A percentile compares a stretch with the other conserved stretches of the same genome.
phyloP scores from a whole-genome alignment of 1,140 invertebrate genomes.

The Pseudachorutes palmiensis region DNA sequence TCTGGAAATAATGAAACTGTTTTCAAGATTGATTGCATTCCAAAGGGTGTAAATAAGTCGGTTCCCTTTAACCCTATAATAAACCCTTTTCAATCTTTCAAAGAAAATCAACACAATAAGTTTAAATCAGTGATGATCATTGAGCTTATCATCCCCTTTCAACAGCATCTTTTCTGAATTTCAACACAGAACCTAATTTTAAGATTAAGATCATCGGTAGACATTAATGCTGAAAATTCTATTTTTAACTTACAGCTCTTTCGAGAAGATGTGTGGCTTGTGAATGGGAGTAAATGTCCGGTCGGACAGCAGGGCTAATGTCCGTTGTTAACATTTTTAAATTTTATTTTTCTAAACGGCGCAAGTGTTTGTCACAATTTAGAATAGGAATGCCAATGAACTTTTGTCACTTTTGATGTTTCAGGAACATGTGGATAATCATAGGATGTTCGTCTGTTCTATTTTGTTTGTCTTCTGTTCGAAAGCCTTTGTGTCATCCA shows the following conservation, averaged over 20 bases:
- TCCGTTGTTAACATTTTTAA: conserved; percentile 36
- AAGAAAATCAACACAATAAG: too few species aligned
- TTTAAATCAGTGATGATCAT: too few species aligned
- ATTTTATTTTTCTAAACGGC: background rate
- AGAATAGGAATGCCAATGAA: too few species aligned
- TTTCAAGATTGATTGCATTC: too few species aligned
- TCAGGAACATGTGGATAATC: background rate
- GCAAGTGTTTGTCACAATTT: conserved; percentile 6
- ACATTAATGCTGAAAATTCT: background rate
- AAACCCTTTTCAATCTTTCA: too few species aligned
- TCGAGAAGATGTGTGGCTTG: conserved; percentile 32
- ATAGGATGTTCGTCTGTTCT: conserved; percentile 2
- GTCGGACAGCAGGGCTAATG: conserved; percentile 35
- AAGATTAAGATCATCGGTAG: background rate
- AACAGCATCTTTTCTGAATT: too few species aligned
- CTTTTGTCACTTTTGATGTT: background rate
- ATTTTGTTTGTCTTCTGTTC: background rate
- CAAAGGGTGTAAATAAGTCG: too few species aligned
- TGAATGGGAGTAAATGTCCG: conserved; percentile 36
- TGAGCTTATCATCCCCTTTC: too few species aligned
- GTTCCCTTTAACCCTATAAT: background rate
- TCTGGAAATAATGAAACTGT: too few species aligned
- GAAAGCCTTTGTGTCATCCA: background rate
- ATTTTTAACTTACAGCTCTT: conserved; percentile 32
- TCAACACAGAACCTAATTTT: background rate